Percentiles rank a stretch among this genome's conserved stretches.
Conservation (phyloP, 2,888 invertebrate species). For the Cyaniris semiargus region DNA sequence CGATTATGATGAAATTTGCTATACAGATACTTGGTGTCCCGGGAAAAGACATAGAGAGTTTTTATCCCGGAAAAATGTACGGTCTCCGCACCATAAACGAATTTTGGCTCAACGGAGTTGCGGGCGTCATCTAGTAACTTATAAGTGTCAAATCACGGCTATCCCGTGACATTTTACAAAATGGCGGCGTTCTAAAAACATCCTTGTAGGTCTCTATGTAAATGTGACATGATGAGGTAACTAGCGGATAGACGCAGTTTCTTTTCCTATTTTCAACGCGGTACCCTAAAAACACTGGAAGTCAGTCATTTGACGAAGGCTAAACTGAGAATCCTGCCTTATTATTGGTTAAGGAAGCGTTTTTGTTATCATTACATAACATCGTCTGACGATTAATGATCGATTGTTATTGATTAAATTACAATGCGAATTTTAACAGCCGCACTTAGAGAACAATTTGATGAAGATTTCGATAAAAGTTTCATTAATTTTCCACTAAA, state of each 20-base stretch:
- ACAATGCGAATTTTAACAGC: background rate
- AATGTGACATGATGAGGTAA: background rate
- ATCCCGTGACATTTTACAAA: too few species aligned
- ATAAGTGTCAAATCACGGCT: too few species aligned
- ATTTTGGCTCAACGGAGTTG: too few species aligned
- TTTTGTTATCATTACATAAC: conserved; percentile 19
- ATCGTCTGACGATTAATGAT: conserved; percentile 4
- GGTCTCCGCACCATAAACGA: too few species aligned
- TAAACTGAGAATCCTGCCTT: conserved; percentile 22
- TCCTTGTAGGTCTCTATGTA: background rate
- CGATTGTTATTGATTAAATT: background rate
- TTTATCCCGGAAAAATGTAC: too few species aligned
- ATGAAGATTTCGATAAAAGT: too few species aligned
- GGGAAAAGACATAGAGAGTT: too few species aligned
- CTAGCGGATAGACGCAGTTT: background rate
- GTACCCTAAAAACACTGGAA: background rate
- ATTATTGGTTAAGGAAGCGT: conserved; percentile 13
- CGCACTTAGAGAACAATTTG: too few species aligned
- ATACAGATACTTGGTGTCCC: too few species aligned
- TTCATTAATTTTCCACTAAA: too few species aligned
- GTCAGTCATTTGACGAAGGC: conserved; percentile 23
- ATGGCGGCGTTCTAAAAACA: background rate
- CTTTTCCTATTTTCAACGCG: conserved; percentile 3
- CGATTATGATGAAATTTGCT: too few species aligned
- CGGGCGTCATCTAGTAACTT: too few species aligned